phyloP scores from a whole-genome alignment of 2,113 vertebrate species.

The Percopsis transmontana region DNA sequence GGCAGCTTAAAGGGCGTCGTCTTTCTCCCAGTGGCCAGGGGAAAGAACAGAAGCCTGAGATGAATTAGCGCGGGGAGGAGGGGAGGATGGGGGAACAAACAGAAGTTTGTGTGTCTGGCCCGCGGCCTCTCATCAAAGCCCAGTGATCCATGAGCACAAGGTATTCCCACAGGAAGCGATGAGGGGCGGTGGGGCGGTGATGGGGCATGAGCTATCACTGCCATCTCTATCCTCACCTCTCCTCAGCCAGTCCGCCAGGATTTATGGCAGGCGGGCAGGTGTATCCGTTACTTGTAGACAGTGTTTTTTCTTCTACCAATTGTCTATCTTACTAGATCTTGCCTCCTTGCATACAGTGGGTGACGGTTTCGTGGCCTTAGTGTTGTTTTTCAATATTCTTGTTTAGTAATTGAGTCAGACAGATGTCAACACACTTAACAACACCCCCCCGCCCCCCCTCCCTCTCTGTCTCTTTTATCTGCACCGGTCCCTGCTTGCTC shows the following conservation, averaged over 20 bases:
- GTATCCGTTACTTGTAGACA: conserved; percentile 18
- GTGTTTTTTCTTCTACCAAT: conserved; percentile 6
- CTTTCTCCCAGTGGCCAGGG: conserved; percentile 19
- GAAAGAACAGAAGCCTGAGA: conserved; percentile 6
- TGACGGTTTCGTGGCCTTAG: background rate
- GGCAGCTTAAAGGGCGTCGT: conserved; percentile 8
- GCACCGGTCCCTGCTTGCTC: background rate
- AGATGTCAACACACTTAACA: background rate
- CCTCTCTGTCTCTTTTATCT: background rate
- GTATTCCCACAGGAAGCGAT: conserved; percentile 22
- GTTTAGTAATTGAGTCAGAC: background rate
- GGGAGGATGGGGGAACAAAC: background rate
- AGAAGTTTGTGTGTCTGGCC: conserved; percentile 9
- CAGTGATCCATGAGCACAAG: conserved; percentile 20
- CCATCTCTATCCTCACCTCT: conserved; percentile 3
- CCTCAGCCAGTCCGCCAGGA: conserved; percentile 7
- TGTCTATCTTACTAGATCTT: background rate
- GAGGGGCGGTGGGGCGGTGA: background rate
- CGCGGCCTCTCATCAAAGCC: conserved; percentile 8
- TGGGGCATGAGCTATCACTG: conserved; percentile 1
- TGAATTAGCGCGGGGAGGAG: conserved; percentile 21
- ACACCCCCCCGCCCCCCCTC: background rate
- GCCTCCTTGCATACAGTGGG: background rate
- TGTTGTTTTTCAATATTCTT: background rate
- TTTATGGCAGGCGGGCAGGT: conserved; percentile 8